Conservation (phyloP, 2,797 vertebrate genomes). For the Chloroceryle inda region DNA sequence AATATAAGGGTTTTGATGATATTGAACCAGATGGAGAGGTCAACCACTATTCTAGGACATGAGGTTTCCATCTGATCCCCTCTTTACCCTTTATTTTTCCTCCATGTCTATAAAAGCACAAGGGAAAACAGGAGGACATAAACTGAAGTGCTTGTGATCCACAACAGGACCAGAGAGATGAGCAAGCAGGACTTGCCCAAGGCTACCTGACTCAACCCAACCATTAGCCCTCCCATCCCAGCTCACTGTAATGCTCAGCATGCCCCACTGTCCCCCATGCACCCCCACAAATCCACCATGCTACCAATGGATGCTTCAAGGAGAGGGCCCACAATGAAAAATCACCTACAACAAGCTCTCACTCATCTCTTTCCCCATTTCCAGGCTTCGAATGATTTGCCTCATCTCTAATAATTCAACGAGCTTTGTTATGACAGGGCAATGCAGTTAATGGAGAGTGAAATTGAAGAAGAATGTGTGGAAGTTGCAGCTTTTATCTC, state of each 20-base stretch:
- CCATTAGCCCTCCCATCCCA: not conserved
- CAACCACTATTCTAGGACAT: not conserved
- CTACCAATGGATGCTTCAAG: not conserved
- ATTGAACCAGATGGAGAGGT: not conserved
- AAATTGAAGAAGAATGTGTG: constrained; percentile 82
- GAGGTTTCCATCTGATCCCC: not conserved
- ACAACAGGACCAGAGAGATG: not conserved
- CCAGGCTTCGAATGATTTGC: not conserved
- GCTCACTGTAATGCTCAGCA: not conserved
- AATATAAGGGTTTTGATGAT: not conserved
- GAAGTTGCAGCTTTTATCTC: constrained; percentile 80
- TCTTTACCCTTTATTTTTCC: not conserved
- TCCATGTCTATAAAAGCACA: not conserved
- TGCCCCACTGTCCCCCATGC: not conserved
- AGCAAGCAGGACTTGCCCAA: not conserved
- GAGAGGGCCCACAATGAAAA: not conserved
- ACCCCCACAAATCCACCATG: not conserved
- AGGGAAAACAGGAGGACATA: not conserved
- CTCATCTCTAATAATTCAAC: constrained; percentile 24
- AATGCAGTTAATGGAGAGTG: constrained; percentile 73
- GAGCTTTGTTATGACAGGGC: constrained; percentile 62
- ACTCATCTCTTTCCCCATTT: not conserved
- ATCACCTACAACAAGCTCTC: not conserved
- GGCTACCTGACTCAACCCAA: not conserved
- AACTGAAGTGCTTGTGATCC: not conserved